Evolutionary conservation across 2,888 invertebrate species (phyloP), one percentile per base, ranked within the genome.

Genomic region (Margaritifera margaritifera): DNA sequence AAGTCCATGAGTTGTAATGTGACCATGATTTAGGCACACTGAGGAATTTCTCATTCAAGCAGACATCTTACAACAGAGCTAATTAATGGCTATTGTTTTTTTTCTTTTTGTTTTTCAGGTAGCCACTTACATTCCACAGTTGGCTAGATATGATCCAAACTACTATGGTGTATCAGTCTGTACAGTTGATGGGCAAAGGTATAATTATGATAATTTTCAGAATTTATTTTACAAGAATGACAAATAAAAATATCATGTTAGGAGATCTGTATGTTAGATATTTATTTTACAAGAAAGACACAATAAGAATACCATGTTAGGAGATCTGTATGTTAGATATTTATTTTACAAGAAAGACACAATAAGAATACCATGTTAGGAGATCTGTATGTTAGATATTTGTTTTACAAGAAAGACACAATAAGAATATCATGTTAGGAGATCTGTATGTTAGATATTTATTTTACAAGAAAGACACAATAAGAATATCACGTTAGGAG

Each of bases 161-260:
- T 94, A 93, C 83, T 99, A 98, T 98, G 98, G 96, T 20, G 94
- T 99, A 53, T 96, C 97, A 82, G 93, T 99, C 52, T 98, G 98
- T 88, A 98, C 98, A 0, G 95, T 97, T 74, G 98, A 99, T 89
- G 98, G 98, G 0, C 98, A 99, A 90, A 92, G 91, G 88, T 91
- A 79, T 11, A n/a, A 52, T 55, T 60, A 61, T 31, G 8, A 18
- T 31, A 60, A 19, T 60, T 60, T 24, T 31, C 15, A 51, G 15
- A 24, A 42, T 15, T n/a, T 22, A 19, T 19, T 62, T 50, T 4
- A 53, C n/a, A n/a, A n/a, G 50, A 42, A 25, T 50, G 53, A 57
- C 50, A n/a, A 58, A 18, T 25, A 54, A 20, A 18, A 53, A n/a
- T 11, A 8, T 50, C 54, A 54, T 6, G 24, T 19, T 1, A 55